Evolutionary conservation across 2,797 vertebrate species (phyloP), one percentile per base, ranked within the genome.

Genomic region (Poecile montanus): DNA sequence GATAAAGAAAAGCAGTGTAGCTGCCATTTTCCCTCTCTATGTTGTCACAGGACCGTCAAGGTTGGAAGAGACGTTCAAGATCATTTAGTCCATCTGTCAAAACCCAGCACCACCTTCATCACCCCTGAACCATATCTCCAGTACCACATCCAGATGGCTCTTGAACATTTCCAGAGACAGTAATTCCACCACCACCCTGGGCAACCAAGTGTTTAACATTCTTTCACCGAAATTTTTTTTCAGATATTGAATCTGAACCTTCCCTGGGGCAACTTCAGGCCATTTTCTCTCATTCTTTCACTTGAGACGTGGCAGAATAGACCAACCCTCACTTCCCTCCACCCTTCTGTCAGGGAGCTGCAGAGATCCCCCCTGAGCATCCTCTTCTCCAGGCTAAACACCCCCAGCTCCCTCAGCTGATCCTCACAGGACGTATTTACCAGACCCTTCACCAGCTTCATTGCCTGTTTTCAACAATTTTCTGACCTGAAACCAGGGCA

Each of bases 191-290:
- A 36, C 9, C 11, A 20, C 11, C 4, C 11, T 21, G 53, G 53
- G 6, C 26, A 67, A 25, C 3, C 0, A 0, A 36, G 16, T 16
- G 6, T 23, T 22, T 8, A 12, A 63, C 14, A 20, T 7, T 23
- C 38, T 10, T 23, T 9, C 53, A 36, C 26, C 2, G 2, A 40
- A 22, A 1, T 3, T 10, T 9, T 48, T 26, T 34, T 60, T 20
- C 16, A 42, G 11, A 21, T 48, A 15, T 8, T 16, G 20, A 54
- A n/a, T 16, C 42, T 25, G 34, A 67, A 36, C 7, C 10, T 54
- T 47, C 16, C 22, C 27, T 54, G 47, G 34, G 22, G 22, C 13
- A 21, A 17, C 26, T 58, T 47, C 7, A 23, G 22, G 40, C 6
- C 40, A 29, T 36, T 78, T 66, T 84, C 16, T 36, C 30, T 77